A percentile compares a stretch with the other conserved stretches of the same genome.
Conservation (phyloP, 2,888 invertebrate genomes). For the Mesorhabditis sp. region DNA sequence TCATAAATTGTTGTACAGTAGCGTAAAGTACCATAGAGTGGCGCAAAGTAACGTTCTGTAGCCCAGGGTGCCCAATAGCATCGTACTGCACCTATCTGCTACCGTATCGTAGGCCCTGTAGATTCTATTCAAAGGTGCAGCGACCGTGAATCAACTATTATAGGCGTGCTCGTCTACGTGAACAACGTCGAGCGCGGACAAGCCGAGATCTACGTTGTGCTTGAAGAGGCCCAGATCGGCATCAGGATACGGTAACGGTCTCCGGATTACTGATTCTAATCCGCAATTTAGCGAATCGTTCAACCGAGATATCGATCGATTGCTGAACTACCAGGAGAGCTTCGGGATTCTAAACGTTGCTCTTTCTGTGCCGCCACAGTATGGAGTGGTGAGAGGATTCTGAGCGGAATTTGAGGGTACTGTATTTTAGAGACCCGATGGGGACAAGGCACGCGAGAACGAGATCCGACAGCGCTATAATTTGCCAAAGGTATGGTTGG, state of each 20-base stretch:
- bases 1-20: no score
- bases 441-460: slow-evolving; percentile 52
- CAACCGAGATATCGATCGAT: slow-evolving; percentile 48
- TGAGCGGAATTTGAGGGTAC: neutral
- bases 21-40: no score
- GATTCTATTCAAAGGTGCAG: no score
- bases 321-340: slow-evolving; percentile 51
- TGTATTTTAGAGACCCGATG: slow-evolving; percentile 43
- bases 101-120: no score
- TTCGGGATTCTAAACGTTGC: slow-evolving; percentile 55
- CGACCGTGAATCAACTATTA: no score
- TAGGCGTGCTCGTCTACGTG: slow-evolving; percentile 52
- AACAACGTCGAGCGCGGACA: slow-evolving; percentile 56
- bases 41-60: no score
- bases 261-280: neutral
- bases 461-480: slow-evolving; percentile 46
- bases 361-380: slow-evolving; percentile 49
- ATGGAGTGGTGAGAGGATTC: slow-evolving; percentile 39
- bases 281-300: slow-evolving; percentile 49
- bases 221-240: slow-evolving; percentile 48
- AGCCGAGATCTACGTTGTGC: slow-evolving; percentile 55
- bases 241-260: neutral
- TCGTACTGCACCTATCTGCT: no score
- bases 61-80: no score
- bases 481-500: slow-evolving; percentile 28